These are phyloP conservation scores for Podargus strigoides DNA, from an alignment of 2,797 vertebrate species.

Conservation along the genomic window DNA sequence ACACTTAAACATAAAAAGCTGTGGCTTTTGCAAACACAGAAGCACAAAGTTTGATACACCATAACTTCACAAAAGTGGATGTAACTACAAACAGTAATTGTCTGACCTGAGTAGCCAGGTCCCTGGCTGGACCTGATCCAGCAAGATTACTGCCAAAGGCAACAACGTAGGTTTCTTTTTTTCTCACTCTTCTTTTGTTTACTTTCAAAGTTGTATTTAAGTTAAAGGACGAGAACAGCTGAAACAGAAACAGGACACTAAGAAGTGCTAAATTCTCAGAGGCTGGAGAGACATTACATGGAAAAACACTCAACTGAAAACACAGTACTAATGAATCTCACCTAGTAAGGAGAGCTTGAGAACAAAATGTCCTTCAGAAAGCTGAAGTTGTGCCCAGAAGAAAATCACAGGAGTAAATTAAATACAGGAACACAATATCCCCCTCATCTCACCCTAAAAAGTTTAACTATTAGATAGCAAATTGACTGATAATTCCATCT, in stretches of 20 bases:
- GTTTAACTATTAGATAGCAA: background rate
- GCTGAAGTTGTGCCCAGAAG: background rate
- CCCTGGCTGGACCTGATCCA: background rate
- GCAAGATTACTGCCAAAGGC: background rate
- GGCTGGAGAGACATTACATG: background rate
- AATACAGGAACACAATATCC: background rate
- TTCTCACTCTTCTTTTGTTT: background rate
- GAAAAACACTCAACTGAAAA: background rate
- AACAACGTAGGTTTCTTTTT: background rate
- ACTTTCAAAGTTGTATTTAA: background rate
- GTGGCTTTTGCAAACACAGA: background rate
- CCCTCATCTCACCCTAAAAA: background rate
- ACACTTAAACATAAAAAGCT: slow-evolving; percentile 11
- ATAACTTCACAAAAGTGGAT: background rate
- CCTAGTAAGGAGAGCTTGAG: background rate
- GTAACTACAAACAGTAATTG: background rate
- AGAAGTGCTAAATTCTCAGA: background rate
- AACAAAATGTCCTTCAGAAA: background rate
- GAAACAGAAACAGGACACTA: background rate
- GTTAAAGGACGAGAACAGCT: slow-evolving; percentile 1
- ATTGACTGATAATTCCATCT: background rate
- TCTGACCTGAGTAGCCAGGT: background rate
- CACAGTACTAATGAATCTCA: background rate
- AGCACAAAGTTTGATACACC: background rate
- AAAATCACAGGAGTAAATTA: background rate